Evolutionary conservation across 2,888 invertebrate genomes (phyloP).

Genomic region (Nemapogon koenigi): DNA sequence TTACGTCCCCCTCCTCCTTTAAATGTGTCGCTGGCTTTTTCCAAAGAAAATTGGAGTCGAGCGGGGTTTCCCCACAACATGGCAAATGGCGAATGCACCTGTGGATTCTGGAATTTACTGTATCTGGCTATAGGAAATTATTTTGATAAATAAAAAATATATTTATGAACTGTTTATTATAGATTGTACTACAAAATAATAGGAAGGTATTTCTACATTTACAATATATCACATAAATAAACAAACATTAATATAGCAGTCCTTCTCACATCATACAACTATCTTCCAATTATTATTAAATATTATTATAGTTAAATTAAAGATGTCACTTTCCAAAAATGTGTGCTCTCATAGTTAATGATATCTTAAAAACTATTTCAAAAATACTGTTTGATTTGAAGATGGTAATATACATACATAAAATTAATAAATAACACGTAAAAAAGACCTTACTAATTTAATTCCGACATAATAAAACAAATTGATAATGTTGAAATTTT

Average conservation of each 20-base stretch:
- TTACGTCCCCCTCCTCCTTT: no score
- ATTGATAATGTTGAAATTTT: no score
- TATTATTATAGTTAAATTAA: no score
- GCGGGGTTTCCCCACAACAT: no score
- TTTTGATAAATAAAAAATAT: conserved; percentile 15
- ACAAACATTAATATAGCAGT: conserved; percentile 47
- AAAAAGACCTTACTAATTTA: not conserved
- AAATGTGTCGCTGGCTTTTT: no score
- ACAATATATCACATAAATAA: conserved; percentile 60
- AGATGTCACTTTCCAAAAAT: no score
- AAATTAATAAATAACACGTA: not conserved
- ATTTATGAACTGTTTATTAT: conserved; percentile 55
- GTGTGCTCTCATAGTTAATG: no score
- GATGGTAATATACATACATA: not conserved
- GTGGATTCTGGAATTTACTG: no score
- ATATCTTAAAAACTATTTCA: no score
- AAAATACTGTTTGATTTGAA: conserved; percentile 1
- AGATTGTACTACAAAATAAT: conserved; percentile 66
- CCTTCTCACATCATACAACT: conserved; percentile 18
- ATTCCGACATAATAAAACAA: no score
- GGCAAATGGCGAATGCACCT: no score
- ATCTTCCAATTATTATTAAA: not conserved
- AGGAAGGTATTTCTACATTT: conserved; percentile 61
- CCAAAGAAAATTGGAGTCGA: no score
- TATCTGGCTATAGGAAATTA: not conserved